Evolutionary conservation across 2,113 vertebrate genomes (phyloP).

Genomic region (Agapornis roseicollis): DNA sequence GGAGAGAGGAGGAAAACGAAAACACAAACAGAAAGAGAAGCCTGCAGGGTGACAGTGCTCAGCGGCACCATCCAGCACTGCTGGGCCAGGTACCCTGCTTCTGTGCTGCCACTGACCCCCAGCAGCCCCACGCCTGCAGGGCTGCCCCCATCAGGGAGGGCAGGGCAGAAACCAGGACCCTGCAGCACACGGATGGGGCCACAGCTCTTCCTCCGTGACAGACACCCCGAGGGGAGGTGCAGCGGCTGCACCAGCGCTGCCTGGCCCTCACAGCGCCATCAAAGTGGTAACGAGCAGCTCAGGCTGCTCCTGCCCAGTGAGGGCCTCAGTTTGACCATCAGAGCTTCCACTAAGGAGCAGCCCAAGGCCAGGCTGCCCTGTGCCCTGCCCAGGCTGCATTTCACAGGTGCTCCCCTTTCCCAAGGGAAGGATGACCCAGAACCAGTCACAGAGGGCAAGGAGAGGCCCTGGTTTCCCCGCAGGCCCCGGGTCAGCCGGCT

Average conservation of each 20-base stretch:
- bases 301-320: background rate
- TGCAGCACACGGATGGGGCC: too few species aligned
- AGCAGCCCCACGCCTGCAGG: background rate
- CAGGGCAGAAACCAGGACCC: background rate
- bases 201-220: background rate
- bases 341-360: background rate
- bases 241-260: background rate
- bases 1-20: background rate
- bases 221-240: background rate
- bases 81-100: fast-evolving
- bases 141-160: background rate
- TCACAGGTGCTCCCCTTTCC: background rate
- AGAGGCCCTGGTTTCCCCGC: background rate
- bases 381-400: fast-evolving
- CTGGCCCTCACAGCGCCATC: too few species aligned
- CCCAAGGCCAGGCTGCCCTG: background rate
- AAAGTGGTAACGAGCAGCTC: background rate
- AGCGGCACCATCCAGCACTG: background rate
- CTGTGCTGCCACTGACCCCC: background rate
- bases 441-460: fast-evolving
- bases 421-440: too few species aligned
- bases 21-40: background rate
- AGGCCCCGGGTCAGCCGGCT: fast-evolving
- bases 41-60: background rate
- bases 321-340: background rate